Base-by-base conservation (phyloP, 2,888 invertebrate genomes). In the Rhagonycha lutea region DNA sequence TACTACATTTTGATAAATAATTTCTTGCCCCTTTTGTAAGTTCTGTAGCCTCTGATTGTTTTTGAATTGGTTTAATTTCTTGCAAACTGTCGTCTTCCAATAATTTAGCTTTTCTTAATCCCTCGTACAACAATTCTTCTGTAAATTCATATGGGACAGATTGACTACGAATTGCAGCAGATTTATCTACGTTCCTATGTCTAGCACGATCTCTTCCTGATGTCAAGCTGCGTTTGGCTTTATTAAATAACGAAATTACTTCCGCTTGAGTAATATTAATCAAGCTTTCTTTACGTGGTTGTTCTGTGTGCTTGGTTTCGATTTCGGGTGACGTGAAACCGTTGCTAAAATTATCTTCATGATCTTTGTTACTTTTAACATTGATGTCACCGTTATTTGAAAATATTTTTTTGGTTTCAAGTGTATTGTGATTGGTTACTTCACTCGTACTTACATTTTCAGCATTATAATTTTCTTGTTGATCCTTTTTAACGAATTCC, bases 81-180 rank as follows among this genome's bases (percentile, higher is more conserved):
- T 87, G 89, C 68, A 88, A 83, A 70, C 9, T 73, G 69, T 77
- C 70, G 68, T 68, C 69, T 77, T 80, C 3, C 82, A 80, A 10
- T 82, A 84, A 32, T 86, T 85, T 0, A 86, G 32, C 26, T 14
- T 32, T 29, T n/a, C 8, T 28, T 67, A 29, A 81, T 78, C 88
- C 87, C 14, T 86, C 83, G 18, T 18, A 18, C 70, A 88, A 80
- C 79, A 86, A 86, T 78, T 89, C 87, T 24, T 88, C 78, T 86
- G 90, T 86, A 88, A 91, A 26, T 88, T 90, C 82, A 88, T 89
- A 79, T 47, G 91, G 90, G 12, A 90, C 89, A 3, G 92, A 92
- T 83, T 90, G 90, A 29, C 92, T 91, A 74, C 92, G 86, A 73
- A 91, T 90, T 0, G 86, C 83, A 12, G 81, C 78, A 69, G 85